phyloP scores from a whole-genome alignment of 2,113 vertebrate species.

The Caranx ignobilis region DNA sequence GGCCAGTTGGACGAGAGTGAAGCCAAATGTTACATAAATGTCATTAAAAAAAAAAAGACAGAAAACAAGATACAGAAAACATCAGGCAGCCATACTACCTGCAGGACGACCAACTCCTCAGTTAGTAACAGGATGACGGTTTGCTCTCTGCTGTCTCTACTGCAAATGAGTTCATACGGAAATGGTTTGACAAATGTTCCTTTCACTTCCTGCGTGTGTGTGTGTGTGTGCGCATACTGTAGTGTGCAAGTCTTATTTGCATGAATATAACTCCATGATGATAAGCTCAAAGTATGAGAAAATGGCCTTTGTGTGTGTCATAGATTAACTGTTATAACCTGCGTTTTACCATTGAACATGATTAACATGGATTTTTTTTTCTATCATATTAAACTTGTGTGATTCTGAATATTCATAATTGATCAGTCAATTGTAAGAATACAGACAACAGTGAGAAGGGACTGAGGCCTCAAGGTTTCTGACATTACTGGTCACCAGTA shows the following conservation, averaged over 20 bases:
- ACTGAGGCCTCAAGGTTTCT: too few species aligned
- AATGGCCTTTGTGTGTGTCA: too few species aligned
- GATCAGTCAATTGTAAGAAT: too few species aligned
- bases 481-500: too few species aligned
- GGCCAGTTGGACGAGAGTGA: not conserved
- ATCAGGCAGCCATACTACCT: not conserved
- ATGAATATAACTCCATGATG: not conserved
- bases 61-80: not conserved
- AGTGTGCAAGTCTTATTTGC: not conserved
- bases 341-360: too few species aligned
- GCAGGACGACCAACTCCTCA: conserved; percentile 38
- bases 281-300: not conserved
- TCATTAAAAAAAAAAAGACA: not conserved
- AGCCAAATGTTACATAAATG: not conserved
- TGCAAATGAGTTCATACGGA: conserved; percentile 57
- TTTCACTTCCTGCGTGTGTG: conserved; percentile 71
- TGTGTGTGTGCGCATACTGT: conserved; percentile 21
- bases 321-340: too few species aligned
- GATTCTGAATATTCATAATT: too few species aligned
- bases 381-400: too few species aligned
- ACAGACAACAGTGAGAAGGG: too few species aligned
- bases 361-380: too few species aligned
- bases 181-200: conserved; percentile 41
- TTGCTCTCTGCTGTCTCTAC: not conserved
- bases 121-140: not conserved